These are phyloP conservation scores for Grantiella picta DNA, from an alignment of 2,113 vertebrate species.

Conservation along the genomic window DNA sequence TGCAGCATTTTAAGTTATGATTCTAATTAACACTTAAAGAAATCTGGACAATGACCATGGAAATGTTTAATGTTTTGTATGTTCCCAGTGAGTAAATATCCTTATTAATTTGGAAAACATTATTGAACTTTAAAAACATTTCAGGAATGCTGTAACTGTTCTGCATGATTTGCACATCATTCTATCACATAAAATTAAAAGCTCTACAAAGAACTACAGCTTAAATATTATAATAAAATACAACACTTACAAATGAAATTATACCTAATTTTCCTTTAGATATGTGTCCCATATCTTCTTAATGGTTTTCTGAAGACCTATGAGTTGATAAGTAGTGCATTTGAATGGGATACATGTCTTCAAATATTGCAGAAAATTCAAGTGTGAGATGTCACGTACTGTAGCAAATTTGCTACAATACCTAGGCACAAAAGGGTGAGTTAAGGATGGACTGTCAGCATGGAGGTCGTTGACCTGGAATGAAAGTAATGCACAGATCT, in stretches of 20 bases:
- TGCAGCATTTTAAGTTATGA: conserved; percentile 18
- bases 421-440: conserved; percentile 71
- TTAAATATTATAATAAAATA: conserved; percentile 59
- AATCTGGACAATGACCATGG: neutral
- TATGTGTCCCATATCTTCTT: conserved; percentile 49
- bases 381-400: conserved; percentile 63
- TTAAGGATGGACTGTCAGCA: conserved; percentile 65
- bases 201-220: conserved; percentile 25
- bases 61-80: neutral
- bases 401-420: conserved; percentile 69
- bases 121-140: neutral
- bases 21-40: neutral
- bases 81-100: neutral
- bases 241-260: conserved; percentile 56
- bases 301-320: conserved; percentile 59
- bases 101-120: neutral
- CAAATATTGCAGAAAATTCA: conserved; percentile 69
- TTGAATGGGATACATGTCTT: conserved; percentile 68
- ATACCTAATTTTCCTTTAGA: conserved; percentile 47
- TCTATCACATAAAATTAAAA: conserved; percentile 45
- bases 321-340: conserved; percentile 62
- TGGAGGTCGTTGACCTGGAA: conserved; percentile 56
- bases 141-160: neutral
- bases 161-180: neutral
- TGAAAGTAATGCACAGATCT: conserved; percentile 72